Evolutionary conservation across 2,888 invertebrate genomes (phyloP).

Genomic region (Zhengitettix transpicula): DNA sequence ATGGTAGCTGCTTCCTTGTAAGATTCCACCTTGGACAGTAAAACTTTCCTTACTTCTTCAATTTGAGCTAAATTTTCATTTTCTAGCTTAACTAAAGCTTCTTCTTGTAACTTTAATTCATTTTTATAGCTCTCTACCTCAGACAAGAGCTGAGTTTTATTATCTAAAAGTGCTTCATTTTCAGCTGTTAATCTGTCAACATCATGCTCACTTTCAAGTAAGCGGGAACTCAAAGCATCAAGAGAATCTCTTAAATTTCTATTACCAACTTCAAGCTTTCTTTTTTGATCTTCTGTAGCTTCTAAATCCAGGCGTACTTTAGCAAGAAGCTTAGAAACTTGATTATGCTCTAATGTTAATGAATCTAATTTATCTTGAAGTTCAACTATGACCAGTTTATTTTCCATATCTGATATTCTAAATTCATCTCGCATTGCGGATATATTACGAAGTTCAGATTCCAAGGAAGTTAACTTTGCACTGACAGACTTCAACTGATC

Average conservation of each 20-base stretch:
- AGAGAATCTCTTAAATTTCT: constrained; percentile 5
- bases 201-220: constrained; percentile 8
- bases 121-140: background rate
- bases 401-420: constrained; percentile 7
- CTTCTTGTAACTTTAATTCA: background rate
- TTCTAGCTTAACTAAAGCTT: constrained; percentile 2
- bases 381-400: constrained; percentile 8
- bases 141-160: background rate
- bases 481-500: background rate
- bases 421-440: constrained; percentile 5
- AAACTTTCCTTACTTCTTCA: background rate
- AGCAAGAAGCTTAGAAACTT: background rate
- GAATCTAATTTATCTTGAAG: constrained; percentile 9
- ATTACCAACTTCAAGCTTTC: constrained; percentile 8
- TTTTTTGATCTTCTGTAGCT: constrained; percentile 3
- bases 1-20: background rate
- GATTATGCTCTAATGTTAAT: constrained; percentile 4
- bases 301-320: background rate
- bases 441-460: background rate
- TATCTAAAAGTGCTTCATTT: background rate
- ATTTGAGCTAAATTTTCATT: constrained; percentile 2
- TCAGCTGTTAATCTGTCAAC: constrained; percentile 3
- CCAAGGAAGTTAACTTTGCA: background rate
- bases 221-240: constrained; percentile 7
- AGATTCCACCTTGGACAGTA: constrained; percentile 1